These are phyloP conservation scores for Drosophila kambysellisi DNA, from an alignment of 2,888 invertebrate species.

Conservation along the genomic window DNA sequence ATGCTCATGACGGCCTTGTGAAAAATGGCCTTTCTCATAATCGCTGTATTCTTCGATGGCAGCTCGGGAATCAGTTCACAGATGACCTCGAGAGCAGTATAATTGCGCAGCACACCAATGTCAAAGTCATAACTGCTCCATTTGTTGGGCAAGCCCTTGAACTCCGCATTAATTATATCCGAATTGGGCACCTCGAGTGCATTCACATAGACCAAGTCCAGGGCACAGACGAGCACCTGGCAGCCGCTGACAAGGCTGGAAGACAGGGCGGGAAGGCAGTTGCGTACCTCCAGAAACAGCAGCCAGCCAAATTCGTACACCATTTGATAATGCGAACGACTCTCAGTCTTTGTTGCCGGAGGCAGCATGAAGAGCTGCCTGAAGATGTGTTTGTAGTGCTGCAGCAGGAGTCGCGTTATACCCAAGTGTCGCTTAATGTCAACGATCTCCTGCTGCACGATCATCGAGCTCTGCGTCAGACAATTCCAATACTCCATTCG, in stretches of 20 bases:
- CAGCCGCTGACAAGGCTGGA: conserved; percentile 51
- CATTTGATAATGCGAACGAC: conserved; percentile 41
- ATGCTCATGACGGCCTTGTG: conserved; percentile 48
- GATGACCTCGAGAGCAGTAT: conserved; percentile 48
- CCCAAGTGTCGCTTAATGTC: conserved; percentile 46
- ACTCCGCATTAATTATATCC: conserved; percentile 43
- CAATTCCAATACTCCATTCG: conserved; percentile 62
- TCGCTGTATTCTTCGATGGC: conserved; percentile 19
- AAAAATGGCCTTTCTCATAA: conserved; percentile 53
- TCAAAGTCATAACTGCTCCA: conserved; percentile 55
- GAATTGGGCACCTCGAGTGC: conserved; percentile 56
- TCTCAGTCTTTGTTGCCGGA: conserved; percentile 12
- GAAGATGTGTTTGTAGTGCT: conserved; percentile 62
- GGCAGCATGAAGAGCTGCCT: conserved; percentile 47
- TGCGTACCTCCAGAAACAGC: conserved; percentile 59
- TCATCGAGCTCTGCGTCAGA: conserved; percentile 39
- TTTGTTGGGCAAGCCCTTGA: conserved; percentile 47
- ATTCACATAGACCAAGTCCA: conserved; percentile 65
- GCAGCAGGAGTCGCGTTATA: conserved; percentile 41
- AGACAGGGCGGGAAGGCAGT: conserved; percentile 52
- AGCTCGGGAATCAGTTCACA: conserved; percentile 51
- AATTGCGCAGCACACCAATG: conserved; percentile 17
- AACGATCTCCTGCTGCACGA: conserved; percentile 47
- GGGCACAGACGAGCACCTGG: conserved; percentile 58
- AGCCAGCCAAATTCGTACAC: conserved; percentile 70